These are phyloP conservation scores for Scaptomyza hsui DNA, from an alignment of 1,140 invertebrate species.

Conservation along the genomic window DNA sequence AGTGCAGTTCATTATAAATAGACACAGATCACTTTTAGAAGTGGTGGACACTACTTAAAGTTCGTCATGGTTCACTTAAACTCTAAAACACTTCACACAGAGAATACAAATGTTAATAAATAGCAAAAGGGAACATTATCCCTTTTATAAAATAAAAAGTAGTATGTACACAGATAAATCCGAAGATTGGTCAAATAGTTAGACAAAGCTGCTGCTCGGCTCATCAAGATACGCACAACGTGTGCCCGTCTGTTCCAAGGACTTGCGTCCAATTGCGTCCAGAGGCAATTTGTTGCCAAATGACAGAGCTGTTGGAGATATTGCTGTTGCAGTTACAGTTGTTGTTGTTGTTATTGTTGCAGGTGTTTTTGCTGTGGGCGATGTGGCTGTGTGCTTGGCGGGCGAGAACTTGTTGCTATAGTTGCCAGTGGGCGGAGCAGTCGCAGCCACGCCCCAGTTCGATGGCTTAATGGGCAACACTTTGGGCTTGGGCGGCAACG, in stretches of 20 bases:
- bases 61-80: conserved; percentile 53
- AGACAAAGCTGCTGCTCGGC: conserved; percentile 88
- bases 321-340: not conserved
- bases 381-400: conserved; percentile 47
- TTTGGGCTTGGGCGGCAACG: conserved; percentile 86
- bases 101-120: conserved; percentile 59
- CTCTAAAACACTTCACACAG: conserved; percentile 21
- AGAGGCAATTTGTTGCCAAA: conserved; percentile 61
- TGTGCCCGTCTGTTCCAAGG: conserved; percentile 57
- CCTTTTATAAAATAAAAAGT: conserved; percentile 8
- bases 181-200: conserved; percentile 34
- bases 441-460: conserved; percentile 84
- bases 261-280: conserved; percentile 61
- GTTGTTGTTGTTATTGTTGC: conserved; percentile 38
- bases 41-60: conserved; percentile 20
- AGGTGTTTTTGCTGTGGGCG: conserved; percentile 57
- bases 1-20: conserved; percentile 63
- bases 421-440: conserved; percentile 43
- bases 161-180: conserved; percentile 42
- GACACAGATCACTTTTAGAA: conserved; percentile 30
- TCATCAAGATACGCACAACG: conserved; percentile 86
- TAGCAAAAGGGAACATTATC: conserved; percentile 27
- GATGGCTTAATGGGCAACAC: conserved; percentile 86
- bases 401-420: conserved; percentile 72
- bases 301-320: conserved; percentile 82